These are phyloP conservation scores for Stratiolaelaps scimitus DNA, from an alignment of 1,140 invertebrate genomes.

Conservation along the genomic window DNA sequence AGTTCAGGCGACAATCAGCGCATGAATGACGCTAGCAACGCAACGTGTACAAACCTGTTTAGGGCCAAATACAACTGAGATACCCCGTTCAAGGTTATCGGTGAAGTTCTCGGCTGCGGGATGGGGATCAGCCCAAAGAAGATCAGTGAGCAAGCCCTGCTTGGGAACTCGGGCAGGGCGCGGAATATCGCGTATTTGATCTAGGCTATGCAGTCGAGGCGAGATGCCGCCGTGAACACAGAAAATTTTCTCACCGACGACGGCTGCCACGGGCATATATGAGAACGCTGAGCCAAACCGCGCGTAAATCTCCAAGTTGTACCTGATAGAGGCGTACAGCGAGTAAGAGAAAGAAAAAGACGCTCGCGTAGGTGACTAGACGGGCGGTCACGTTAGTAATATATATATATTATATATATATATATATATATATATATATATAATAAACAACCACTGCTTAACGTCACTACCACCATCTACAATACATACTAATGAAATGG, in stretches of 20 bases:
- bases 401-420: no score
- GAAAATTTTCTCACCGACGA: conserved; percentile 40
- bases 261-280: conserved; percentile 19
- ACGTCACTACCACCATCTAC: no score
- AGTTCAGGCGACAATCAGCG: no score
- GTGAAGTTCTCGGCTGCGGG: conserved; percentile 47
- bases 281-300: conserved; percentile 6
- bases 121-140: conserved; percentile 50
- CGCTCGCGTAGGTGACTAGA: no score
- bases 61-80: conserved; percentile 48
- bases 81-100: conserved; percentile 49
- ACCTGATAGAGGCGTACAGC: not conserved
- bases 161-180: conserved; percentile 49
- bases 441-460: no score
- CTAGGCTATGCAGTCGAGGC: conserved; percentile 43
- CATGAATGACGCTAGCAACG: no score
- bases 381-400: no score
- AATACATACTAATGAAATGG: no score
- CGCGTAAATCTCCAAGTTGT: conserved; percentile 17
- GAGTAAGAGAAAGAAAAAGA: not conserved
- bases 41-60: conserved; percentile 40
- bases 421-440: no score
- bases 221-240: conserved; percentile 46
- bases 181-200: conserved; percentile 49
- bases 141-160: conserved; percentile 49